Conservation (phyloP, 2,113 vertebrate species). For the Garra rufa region DNA sequence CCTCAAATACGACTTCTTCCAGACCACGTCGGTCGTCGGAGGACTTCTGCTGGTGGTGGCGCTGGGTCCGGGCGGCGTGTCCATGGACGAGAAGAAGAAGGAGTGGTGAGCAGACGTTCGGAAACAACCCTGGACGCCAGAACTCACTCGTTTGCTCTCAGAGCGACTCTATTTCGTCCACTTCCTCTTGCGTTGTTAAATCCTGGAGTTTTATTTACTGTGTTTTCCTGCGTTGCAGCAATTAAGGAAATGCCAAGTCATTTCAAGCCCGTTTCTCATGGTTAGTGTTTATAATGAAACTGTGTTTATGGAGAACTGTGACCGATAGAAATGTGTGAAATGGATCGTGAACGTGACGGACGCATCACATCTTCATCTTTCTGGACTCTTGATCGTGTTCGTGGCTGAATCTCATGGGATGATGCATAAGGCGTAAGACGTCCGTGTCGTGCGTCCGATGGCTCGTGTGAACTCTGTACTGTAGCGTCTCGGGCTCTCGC, state of each 20-base stretch:
- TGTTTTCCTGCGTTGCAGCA: neutral
- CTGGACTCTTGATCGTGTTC: neutral
- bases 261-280: neutral
- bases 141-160: conserved; percentile 57
- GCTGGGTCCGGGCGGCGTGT: conserved; percentile 95
- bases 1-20: conserved; percentile 99
- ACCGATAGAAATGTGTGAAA: conserved; percentile 22
- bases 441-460: neutral
- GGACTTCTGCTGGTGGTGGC: conserved; percentile 95
- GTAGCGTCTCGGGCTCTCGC: conserved; percentile 56
- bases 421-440: too few species aligned
- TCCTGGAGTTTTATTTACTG: conserved; percentile 46
- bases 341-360: neutral
- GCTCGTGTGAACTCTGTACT: conserved; percentile 61
- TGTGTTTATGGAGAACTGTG: neutral
- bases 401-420: neutral
- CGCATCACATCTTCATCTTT: neutral
- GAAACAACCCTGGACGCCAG: conserved; percentile 64
- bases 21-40: conserved; percentile 97
- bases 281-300: neutral
- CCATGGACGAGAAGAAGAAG: conserved; percentile 99
- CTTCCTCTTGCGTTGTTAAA: neutral
- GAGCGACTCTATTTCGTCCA: neutral
- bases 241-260: neutral
- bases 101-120: conserved; percentile 83